A percentile compares a stretch with the other conserved stretches of the same genome.
Conservation (phyloP, 2,113 vertebrate genomes). For the Steatornis caripensis region DNA sequence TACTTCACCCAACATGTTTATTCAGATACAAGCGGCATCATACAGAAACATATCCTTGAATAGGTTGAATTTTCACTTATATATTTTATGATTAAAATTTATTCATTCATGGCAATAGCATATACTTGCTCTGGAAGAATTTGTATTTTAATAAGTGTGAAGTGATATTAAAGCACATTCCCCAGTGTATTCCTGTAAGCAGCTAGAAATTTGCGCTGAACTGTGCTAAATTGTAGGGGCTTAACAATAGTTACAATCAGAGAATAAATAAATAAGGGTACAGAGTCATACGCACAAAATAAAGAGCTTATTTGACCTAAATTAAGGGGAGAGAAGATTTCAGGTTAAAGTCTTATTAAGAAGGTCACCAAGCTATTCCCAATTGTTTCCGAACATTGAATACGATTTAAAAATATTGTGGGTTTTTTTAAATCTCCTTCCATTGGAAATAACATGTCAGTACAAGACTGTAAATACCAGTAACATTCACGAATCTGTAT, state of each 20-base stretch:
- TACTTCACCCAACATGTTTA: neutral
- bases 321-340: neutral
- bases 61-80: neutral
- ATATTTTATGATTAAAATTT: neutral
- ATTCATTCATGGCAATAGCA: neutral
- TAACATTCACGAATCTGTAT: neutral
- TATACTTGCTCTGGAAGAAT: neutral
- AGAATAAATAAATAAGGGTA: slow-evolving; percentile 21
- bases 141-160: slow-evolving; percentile 32
- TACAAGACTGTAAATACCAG: neutral
- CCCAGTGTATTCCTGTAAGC: neutral
- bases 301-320: neutral
- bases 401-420: neutral
- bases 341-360: neutral
- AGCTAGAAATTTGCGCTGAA: slow-evolving; percentile 20
- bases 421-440: neutral
- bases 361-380: neutral
- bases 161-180: neutral
- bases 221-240: neutral
- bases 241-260: slow-evolving; percentile 13
- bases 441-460: neutral
- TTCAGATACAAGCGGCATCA: neutral
- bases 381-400: neutral
- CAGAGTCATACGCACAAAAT: neutral
- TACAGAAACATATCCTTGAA: neutral